Evolutionary conservation across 2,797 vertebrate genomes (phyloP).

Genomic region (Eupleurogrammus muticus): DNA sequence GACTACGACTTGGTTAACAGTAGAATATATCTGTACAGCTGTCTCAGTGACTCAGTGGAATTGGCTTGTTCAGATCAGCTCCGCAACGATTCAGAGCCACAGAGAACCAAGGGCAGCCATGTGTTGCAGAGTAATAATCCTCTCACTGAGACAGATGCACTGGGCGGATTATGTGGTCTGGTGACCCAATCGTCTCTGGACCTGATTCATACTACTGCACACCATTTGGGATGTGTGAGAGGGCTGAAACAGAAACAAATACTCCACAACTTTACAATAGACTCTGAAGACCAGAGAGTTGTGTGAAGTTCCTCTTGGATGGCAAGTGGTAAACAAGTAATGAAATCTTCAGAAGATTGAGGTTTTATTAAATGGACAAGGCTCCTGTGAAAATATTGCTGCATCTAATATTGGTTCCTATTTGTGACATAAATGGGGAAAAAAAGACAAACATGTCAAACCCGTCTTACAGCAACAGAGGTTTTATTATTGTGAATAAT

Average conservation of each 20-base stretch:
- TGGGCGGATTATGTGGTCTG: constrained; percentile 37
- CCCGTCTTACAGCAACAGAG: constrained; percentile 63
- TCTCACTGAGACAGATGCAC: constrained; percentile 33
- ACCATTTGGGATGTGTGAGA: too few species aligned
- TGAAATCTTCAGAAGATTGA: too few species aligned
- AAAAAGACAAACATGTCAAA: background rate
- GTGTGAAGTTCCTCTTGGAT: too few species aligned
- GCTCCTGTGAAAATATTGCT: too few species aligned
- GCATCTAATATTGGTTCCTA: too few species aligned
- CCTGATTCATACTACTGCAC: constrained; percentile 9
- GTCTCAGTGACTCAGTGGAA: background rate
- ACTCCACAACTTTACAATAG: too few species aligned
- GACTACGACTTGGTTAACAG: background rate
- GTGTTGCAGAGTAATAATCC: constrained; percentile 52
- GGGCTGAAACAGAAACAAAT: too few species aligned
- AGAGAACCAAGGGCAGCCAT: background rate
- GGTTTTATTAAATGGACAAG: too few species aligned
- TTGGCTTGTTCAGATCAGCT: constrained; percentile 19
- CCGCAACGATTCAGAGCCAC: constrained; percentile 6
- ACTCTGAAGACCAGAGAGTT: too few species aligned
- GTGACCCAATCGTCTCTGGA: constrained; percentile 20
- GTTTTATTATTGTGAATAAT: constrained; percentile 72
- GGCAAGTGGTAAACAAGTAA: too few species aligned
- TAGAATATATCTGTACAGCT: background rate
- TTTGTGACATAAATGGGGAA: background rate